phyloP scores from a whole-genome alignment of 2,888 invertebrate species.

The Leucophora obtusa region DNA sequence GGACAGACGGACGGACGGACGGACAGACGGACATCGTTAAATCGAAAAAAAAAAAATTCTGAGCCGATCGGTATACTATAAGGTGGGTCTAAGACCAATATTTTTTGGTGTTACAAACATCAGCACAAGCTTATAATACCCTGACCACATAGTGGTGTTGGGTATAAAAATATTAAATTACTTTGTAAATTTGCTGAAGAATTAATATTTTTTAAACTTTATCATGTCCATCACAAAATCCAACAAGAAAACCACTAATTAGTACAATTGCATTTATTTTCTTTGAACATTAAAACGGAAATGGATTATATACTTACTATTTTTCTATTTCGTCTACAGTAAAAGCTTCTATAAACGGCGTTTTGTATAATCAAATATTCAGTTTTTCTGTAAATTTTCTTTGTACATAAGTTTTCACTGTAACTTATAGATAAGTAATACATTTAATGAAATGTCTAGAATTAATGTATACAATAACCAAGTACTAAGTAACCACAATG shows the following conservation, averaged over 20 bases:
- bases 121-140: too few species aligned
- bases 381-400: too few species aligned
- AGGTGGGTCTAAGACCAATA: too few species aligned
- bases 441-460: constrained; percentile 30
- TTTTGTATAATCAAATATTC: too few species aligned
- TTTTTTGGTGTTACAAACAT: too few species aligned
- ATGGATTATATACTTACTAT: background rate
- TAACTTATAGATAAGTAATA: constrained; percentile 11
- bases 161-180: too few species aligned
- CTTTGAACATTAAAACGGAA: background rate
- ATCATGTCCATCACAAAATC: background rate
- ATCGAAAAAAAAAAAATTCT: too few species aligned
- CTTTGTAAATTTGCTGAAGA: too few species aligned
- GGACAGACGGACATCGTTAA: too few species aligned
- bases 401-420: background rate
- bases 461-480: constrained; percentile 40
- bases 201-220: background rate
- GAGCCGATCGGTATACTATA: too few species aligned
- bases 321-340: background rate
- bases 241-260: constrained; percentile 34
- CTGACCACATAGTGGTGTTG: too few species aligned
- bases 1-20: too few species aligned
- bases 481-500: constrained; percentile 30
- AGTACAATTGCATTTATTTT: constrained; percentile 13
- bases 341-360: background rate